These are phyloP conservation scores for Brienomyrus brachyistius DNA, from an alignment of 2,113 vertebrate genomes.

Conservation along the genomic window DNA sequence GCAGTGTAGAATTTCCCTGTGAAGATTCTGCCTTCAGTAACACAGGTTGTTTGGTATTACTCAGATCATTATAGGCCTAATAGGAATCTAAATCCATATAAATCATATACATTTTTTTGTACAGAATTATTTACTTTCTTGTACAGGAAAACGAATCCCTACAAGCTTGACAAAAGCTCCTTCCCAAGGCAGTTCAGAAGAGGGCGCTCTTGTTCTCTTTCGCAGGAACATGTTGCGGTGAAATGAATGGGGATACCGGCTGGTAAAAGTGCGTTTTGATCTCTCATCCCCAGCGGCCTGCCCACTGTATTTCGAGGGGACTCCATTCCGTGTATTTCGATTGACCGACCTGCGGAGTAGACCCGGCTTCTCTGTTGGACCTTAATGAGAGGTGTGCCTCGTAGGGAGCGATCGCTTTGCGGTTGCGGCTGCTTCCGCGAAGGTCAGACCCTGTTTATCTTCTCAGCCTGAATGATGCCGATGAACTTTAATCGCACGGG, in stretches of 20 bases:
- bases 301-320: neutral
- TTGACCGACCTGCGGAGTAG: neutral
- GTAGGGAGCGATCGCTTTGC: neutral
- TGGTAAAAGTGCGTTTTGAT: neutral
- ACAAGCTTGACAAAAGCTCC: neutral
- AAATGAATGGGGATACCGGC: conserved; percentile 3
- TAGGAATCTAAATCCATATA: neutral
- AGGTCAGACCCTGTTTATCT: neutral
- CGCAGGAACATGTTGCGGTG: neutral
- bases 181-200: neutral
- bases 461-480: neutral
- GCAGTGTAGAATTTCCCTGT: neutral
- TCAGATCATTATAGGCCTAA: neutral
- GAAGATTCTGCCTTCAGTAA: neutral
- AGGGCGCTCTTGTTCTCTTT: neutral
- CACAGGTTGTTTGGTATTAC: neutral
- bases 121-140: neutral
- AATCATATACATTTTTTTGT: neutral
- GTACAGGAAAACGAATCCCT: neutral
- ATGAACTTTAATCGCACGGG: neutral
- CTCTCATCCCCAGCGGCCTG: neutral
- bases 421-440: neutral
- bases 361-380: neutral
- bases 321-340: neutral
- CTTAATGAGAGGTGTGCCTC: neutral